Conservation (phyloP, 2,888 invertebrate genomes). For the Rotaria magnacalcarata region DNA sequence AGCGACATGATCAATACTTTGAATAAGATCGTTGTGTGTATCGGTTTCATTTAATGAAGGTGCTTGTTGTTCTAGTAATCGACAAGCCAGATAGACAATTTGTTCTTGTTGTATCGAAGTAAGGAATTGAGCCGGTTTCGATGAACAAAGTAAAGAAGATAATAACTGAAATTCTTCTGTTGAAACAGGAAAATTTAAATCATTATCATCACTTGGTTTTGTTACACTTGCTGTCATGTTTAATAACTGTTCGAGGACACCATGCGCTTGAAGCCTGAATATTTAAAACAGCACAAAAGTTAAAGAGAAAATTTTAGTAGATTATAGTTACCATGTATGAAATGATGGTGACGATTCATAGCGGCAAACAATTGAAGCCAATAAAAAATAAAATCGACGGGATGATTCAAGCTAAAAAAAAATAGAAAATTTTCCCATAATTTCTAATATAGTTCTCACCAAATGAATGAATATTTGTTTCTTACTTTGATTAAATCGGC, state of each 20-base stretch:
- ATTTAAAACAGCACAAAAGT: not conserved
- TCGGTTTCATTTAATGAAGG: not conserved
- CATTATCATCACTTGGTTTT: not conserved
- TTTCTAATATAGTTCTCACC: too few relatives aligned
- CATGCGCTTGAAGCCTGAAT: constrained; percentile 7
- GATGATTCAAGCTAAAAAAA: constrained; percentile 37
- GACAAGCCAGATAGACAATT: constrained; percentile 16
- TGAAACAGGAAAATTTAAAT: constrained; percentile 30
- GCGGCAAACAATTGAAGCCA: constrained; percentile 19
- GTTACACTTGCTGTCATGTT: constrained; percentile 24
- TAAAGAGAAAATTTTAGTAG: not conserved
- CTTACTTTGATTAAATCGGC: constrained; percentile 15
- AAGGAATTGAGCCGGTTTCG: not conserved
- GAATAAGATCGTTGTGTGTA: not conserved
- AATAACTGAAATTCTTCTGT: constrained; percentile 32
- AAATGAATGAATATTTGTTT: not conserved
- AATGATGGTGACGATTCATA: constrained; percentile 33
- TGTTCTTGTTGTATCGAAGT: not conserved
- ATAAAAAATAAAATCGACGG: constrained; percentile 27
- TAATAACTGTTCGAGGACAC: constrained; percentile 31
- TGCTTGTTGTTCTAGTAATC: not conserved
- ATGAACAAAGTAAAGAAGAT: constrained; percentile 13
- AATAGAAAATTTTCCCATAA: too few relatives aligned
- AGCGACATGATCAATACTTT: constrained; percentile 35
- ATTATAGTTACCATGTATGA: not conserved